Conservation (phyloP, 92 coral and sea anemone genomes). For the Diadumene lineata region DNA sequence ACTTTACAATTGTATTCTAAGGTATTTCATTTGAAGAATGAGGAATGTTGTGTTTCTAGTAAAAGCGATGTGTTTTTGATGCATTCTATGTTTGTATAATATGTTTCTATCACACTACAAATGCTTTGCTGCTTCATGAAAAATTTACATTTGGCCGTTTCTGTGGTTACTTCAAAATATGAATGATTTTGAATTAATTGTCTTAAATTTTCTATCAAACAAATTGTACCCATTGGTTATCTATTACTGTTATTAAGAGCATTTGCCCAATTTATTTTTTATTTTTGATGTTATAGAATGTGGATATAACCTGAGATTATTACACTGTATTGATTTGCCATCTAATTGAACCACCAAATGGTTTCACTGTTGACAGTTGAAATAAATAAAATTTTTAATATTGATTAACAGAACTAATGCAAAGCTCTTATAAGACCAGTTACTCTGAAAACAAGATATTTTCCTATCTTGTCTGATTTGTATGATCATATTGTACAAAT, state of each 20-base stretch:
- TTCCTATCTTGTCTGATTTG: neutral
- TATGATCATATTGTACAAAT: neutral
- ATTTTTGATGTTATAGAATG: neutral
- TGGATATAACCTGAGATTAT: neutral
- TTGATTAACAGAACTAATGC: too few relatives aligned
- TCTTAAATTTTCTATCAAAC: constrained; percentile 6
- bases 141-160: constrained; percentile 16
- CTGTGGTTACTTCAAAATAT: constrained; percentile 23
- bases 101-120: neutral
- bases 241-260: neutral
- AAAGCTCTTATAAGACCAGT: too few relatives aligned
- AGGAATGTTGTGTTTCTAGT: too few relatives aligned
- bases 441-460: neutral
- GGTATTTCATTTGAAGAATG: too few relatives aligned
- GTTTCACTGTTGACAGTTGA: too few relatives aligned
- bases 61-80: too few relatives aligned
- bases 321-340: too few relatives aligned
- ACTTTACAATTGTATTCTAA: too few relatives aligned
- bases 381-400: too few relatives aligned
- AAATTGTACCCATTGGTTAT: neutral
- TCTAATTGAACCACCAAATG: too few relatives aligned
- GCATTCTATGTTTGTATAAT: too few relatives aligned
- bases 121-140: constrained; percentile 14
- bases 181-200: constrained; percentile 8
- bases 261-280: neutral